These are phyloP conservation scores for Anabas testudineus DNA, from an alignment of 2,797 vertebrate genomes.

Conservation along the genomic window DNA sequence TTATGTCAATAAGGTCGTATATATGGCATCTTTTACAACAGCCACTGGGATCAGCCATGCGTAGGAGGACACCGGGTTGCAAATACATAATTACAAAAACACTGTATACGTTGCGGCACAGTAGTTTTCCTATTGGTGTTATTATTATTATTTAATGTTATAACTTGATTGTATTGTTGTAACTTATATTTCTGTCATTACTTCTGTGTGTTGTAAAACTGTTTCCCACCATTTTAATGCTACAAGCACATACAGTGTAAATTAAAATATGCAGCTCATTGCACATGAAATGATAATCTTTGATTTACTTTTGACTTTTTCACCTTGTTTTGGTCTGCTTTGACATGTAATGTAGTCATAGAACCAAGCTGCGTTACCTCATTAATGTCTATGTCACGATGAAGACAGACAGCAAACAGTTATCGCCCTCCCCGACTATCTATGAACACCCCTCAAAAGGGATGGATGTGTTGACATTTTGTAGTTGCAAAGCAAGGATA, in stretches of 20 bases:
- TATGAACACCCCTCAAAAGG: conserved; percentile 29
- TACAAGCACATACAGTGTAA: not conserved
- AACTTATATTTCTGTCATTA: not conserved
- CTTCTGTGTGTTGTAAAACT: not conserved
- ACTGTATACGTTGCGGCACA: not conserved
- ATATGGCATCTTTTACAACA: conserved; percentile 21
- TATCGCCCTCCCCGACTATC: conserved; percentile 36
- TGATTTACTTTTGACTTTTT: conserved; percentile 17
- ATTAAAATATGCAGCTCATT: conserved; percentile 27
- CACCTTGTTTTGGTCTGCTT: conserved; percentile 8
- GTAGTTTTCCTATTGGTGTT: conserved; percentile 1
- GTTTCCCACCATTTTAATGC: conserved; percentile 2
- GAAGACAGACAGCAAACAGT: conserved; percentile 43
- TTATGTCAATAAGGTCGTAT: conserved; percentile 56
- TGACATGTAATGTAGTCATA: conserved; percentile 44
- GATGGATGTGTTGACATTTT: conserved; percentile 58
- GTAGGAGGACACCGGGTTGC: not conserved
- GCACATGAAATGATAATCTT: conserved; percentile 37
- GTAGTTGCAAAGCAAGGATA: conserved; percentile 45
- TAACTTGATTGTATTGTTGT: not conserved
- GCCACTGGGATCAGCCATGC: conserved; percentile 1
- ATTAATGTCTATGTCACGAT: conserved; percentile 49
- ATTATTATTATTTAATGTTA: not conserved
- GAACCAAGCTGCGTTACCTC: conserved; percentile 41
- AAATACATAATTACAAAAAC: conserved; percentile 16